Evolutionary conservation across 2,888 invertebrate species (phyloP), one percentile per base, ranked within the genome.

Genomic region (Drosophila buzzatii): DNA sequence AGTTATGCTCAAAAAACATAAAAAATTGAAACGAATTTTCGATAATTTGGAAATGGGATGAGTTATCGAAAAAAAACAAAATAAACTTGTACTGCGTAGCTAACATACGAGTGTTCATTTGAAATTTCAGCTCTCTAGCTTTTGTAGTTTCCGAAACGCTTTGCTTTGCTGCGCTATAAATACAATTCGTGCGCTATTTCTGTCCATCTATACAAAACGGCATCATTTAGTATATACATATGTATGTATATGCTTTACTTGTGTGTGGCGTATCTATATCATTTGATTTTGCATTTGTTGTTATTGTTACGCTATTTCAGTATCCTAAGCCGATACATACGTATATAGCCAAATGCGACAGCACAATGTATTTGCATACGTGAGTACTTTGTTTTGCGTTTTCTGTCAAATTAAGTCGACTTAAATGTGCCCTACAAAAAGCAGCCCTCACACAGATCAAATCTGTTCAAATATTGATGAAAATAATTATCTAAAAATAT

Each of bases 221-320:
- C 56, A 76, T 82, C 61, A 83, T 83, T 83, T 80, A 80, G 73
- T n/a, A 23, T 64, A 16, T 47, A 33, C 60, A 69, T 64, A 51
- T 65, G 53, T 59, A 47, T 63, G 59, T 66, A 68, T 70, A 52
- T 23, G 27, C n/a, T n/a, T n/a, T n/a, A n/a, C n/a, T n/a, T n/a
- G n/a, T n/a, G n/a, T n/a, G n/a, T n/a, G n/a, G 23, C 23, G 23
- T 23, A 68, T 37, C 16, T 37, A 37, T 37, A 73, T 81, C 71
- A 71, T 76, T 79, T 84, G 71, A 81, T 85, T 81, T 83, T 76
- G 85, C 82, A 87, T 83, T 84, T 74, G 65, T 65, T 80, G 55
- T 45, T 64, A 60, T 39, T 61, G 42, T 61, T 66, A 45, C 73
- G 67, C 79, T 87, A 86, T 82, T 87, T 85, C 66, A 67, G 79